A percentile compares a stretch with the other conserved stretches of the same genome.
Evolutionary conservation across 1,140 invertebrate genomes (phyloP).

Genomic region (Penaeus chinensis): DNA sequence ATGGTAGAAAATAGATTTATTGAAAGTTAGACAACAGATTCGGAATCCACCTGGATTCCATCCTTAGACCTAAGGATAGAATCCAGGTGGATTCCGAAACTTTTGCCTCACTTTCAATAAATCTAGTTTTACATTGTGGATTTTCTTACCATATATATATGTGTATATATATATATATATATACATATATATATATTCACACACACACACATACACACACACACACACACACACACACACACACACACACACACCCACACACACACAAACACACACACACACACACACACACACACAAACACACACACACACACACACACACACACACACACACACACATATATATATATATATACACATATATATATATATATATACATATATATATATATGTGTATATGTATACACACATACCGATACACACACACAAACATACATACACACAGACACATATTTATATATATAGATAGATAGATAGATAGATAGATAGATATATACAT

Average conservation of each 20-base stretch:
- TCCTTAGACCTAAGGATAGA: too few relatives aligned
- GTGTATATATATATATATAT: slow-evolving; percentile 1
- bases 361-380: slow-evolving; percentile 15
- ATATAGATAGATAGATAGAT: background rate
- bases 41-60: too few relatives aligned
- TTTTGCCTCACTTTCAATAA: background rate
- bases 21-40: too few relatives aligned
- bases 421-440: background rate
- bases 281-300: background rate
- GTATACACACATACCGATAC: background rate
- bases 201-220: background rate
- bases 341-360: slow-evolving; percentile 19
- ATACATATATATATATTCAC: background rate
- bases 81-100: too few relatives aligned
- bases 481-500: slow-evolving; percentile 1
- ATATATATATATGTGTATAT: slow-evolving; percentile 7
- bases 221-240: background rate
- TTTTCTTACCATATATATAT: slow-evolving; percentile 2
- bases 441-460: slow-evolving; percentile 1
- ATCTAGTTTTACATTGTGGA: slow-evolving; percentile 34
- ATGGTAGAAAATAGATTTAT: too few relatives aligned
- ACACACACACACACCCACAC: background rate
- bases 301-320: background rate
- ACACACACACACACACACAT: background rate
- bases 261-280: background rate